A percentile compares a stretch with the other conserved stretches of the same genome.
Evolutionary conservation across 2,888 invertebrate species (phyloP).

Genomic region (Caradrina clavipalpis): DNA sequence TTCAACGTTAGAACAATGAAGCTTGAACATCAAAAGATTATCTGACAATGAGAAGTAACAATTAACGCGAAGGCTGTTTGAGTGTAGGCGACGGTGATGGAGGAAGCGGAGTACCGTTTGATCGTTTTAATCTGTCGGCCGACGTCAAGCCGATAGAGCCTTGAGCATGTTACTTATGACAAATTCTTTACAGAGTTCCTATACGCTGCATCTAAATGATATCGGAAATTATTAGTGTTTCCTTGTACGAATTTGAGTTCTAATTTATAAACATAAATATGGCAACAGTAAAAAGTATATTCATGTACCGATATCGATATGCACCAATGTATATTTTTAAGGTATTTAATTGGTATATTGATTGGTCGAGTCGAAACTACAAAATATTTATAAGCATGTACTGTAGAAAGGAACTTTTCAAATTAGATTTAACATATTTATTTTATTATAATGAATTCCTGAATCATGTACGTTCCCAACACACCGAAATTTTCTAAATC

Average conservation of each 20-base stretch:
- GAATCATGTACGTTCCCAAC: neutral
- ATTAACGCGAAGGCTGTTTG: constrained; percentile 67
- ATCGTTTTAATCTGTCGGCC: constrained; percentile 54
- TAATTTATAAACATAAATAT: constrained; percentile 2
- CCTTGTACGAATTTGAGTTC: constrained; percentile 29
- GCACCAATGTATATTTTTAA: neutral
- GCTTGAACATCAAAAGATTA: constrained; percentile 66
- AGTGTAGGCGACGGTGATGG: constrained; percentile 73
- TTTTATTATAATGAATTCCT: neutral
- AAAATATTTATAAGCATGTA: neutral
- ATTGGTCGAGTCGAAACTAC: neutral
- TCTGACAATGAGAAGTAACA: constrained; percentile 73
- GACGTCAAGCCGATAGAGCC: constrained; percentile 52
- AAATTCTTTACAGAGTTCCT: constrained; percentile 46
- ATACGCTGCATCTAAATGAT: constrained; percentile 45
- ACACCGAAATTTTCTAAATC: constrained; percentile 18
- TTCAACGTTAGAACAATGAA: constrained; percentile 69
- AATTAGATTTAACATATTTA: constrained; percentile 4
- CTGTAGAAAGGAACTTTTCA: neutral
- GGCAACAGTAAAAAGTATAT: neutral
- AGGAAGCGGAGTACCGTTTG: constrained; percentile 68
- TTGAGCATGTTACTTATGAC: constrained; percentile 54
- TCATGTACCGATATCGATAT: no score
- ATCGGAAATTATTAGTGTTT: constrained; percentile 41
- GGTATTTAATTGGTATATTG: neutral